Evolutionary conservation across 2,888 invertebrate genomes (phyloP), one percentile per base, ranked within the genome.

Genomic region (Hypercompe scribonia): DNA sequence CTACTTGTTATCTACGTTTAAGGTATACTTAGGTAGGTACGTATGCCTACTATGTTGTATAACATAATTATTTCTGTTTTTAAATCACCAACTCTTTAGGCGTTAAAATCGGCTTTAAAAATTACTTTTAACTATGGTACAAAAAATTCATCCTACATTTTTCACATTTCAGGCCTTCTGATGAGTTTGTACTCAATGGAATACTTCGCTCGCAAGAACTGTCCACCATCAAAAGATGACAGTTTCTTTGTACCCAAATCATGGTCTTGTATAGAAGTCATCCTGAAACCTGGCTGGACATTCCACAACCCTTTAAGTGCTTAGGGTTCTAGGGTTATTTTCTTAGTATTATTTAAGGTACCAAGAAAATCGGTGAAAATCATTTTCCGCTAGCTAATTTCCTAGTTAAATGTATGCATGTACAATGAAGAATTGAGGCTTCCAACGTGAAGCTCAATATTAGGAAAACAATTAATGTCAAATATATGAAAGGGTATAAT

Each of bases 151-250:
- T n/a, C n/a, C n/a, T 46, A 50, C 5, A 21, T 50, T 50, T 50
- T 50, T 21, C 8, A 21, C 24, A 58, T 61, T 66, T 46, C 46
- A 95, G 95, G 95, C 69, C 85, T 97, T 5, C 90, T 98, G n/a
- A 96, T 97, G 89, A 97, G 97, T 84, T 89, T 98, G 4, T 99
- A 99, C 90, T 96, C 97, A 36, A 97, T 99, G 96, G 99, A 99
- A 93, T 98, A 96, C 95, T 98, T 97, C 89, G 98, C 98, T 0
- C 96, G 98, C 66, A 91, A 94, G 72, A 98, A 98, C 91, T 98
- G 98, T 86, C 97, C 97, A 0, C 94, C 95, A 8, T 90, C 93
- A 3, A 91, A 91, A 71, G 87, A 84, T 72, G 95, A 95, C 81
- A 95, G 93, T 77, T 95, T 90, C 83, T 95, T 95, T 81, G 84